Evolutionary conservation across 1,140 invertebrate species (phyloP), one percentile per base, ranked within the genome.

Genomic region (Sinella curviseta): DNA sequence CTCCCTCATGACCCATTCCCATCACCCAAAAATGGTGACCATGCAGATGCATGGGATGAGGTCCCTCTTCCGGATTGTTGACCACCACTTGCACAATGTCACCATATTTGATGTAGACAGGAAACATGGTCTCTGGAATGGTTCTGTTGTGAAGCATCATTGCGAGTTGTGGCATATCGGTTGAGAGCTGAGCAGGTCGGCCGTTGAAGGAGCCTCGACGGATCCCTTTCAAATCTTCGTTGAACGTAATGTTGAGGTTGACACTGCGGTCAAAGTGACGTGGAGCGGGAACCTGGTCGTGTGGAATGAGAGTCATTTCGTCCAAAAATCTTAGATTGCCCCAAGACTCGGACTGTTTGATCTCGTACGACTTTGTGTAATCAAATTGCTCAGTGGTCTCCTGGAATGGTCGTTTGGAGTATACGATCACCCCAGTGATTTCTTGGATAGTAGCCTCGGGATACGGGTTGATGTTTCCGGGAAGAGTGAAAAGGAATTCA

Each of bases 1-100:
- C 70, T 24, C 70, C 70, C 4, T 3, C n/a, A n/a, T 60, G 35
- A 0, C 80, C 80, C 33, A 16, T 48, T 2, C 77, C 80, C 17
- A 81, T 31, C 0, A 81, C 55, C 77, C 77, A 81, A 33, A 81
- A 81, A 30, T 20, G 74, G 31, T 81, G 80, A 60, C 55, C 55
- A 54, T 81, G 80, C 8, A 81, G 35, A 78, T 81, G 80, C 3
- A 81, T 78, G 0, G 80, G 80, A 77, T 81, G 80, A 26, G 54
- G 20, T 0, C 48, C 73, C 1, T 12, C 8, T 20, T 57, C 54
- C 1, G 57, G n/a, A 28, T 81, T 81, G n/a, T 81, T 78, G 1
- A 81, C 1, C n/a, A 78, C 80, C 0, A 81, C 31, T 33, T 81
- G 70, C 0, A 81, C 74, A 28, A 78, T 26, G 35, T 78, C 28